Conservation (phyloP, 2,797 vertebrate genomes). For the Microchirus variegatus region DNA sequence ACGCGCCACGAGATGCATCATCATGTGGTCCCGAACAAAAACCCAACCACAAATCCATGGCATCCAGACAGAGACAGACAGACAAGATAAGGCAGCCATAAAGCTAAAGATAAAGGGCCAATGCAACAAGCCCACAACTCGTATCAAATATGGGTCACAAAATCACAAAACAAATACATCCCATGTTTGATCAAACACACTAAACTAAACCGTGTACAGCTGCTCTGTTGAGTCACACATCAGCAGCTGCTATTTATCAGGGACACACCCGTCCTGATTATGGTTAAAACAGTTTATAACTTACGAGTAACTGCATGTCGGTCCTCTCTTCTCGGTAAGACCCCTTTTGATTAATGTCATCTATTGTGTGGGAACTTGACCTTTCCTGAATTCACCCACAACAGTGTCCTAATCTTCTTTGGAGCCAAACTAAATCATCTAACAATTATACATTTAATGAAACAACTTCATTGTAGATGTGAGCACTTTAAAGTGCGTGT, state of each 20-base stretch:
- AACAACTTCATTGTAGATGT: neutral
- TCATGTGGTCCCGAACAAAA: conserved; percentile 22
- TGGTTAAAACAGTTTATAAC: conserved; percentile 40
- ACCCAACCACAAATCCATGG: conserved; percentile 31
- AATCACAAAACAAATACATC: conserved; percentile 30
- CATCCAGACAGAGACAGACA: conserved; percentile 19
- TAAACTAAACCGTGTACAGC: conserved; percentile 15
- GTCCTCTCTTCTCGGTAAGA: conserved; percentile 5
- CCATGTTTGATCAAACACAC: conserved; percentile 13
- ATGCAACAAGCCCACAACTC: conserved; percentile 26
- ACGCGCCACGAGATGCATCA: conserved; percentile 24
- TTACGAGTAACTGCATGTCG: conserved; percentile 26
- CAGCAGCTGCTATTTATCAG: conserved; percentile 56
- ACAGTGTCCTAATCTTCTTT: neutral
- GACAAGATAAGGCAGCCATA: conserved; percentile 16
- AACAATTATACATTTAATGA: neutral
- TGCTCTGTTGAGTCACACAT: conserved; percentile 37
- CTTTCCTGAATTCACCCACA: neutral
- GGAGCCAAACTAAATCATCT: neutral
- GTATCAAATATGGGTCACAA: conserved; percentile 19
- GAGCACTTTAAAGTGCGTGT: too few relatives aligned
- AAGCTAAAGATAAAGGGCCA: conserved; percentile 23
- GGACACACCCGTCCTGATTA: conserved; percentile 49
- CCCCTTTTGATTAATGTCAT: conserved; percentile 13
- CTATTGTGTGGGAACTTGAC: conserved; percentile 3